These are phyloP conservation scores for Philopotamus ludificatus DNA, from an alignment of 1,140 invertebrate species.

Conservation along the genomic window DNA sequence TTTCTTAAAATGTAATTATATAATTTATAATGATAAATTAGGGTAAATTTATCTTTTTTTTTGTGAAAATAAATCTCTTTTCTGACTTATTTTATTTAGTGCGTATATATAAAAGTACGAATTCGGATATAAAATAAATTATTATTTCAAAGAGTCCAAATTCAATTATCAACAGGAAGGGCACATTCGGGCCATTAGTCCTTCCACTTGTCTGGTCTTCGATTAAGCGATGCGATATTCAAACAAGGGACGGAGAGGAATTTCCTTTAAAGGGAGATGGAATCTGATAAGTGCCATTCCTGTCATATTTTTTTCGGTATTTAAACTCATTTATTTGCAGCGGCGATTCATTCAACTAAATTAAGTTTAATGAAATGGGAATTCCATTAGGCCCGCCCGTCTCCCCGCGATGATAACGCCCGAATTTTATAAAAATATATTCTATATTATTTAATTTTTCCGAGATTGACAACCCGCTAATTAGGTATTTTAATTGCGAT, in stretches of 20 bases:
- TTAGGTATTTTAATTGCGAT: no score
- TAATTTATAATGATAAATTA: no score
- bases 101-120: no score
- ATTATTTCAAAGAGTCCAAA: conserved; percentile 14
- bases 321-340: neutral
- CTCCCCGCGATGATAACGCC: no score
- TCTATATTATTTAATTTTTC: no score
- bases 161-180: conserved; percentile 26
- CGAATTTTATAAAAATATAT: no score
- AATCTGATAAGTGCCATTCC: neutral
- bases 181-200: conserved; percentile 28
- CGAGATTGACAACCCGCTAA: no score
- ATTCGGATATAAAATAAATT: conserved; percentile 29
- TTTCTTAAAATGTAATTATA: no score
- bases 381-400: no score
- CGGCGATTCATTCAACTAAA: neutral
- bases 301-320: neutral
- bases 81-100: no score
- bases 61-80: no score
- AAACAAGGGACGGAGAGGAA: neutral
- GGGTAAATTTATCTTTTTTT: no score
- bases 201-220: conserved; percentile 31
- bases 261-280: neutral
- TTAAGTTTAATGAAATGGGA: neutral
- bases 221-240: conserved; percentile 23